phyloP scores from a whole-genome alignment of 2,797 vertebrate species.

The Chanos chanos region DNA sequence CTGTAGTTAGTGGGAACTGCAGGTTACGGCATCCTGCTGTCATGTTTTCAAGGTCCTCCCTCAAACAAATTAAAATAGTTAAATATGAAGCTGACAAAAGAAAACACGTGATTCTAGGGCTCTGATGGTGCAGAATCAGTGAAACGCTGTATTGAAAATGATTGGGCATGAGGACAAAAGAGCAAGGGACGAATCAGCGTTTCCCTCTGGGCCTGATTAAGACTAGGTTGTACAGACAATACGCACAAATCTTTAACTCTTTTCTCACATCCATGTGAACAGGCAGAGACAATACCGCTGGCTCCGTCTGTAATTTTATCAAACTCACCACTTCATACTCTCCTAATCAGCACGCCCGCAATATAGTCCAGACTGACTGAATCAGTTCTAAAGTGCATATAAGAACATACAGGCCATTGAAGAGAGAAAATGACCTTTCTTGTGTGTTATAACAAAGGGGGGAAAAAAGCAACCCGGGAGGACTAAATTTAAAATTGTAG shows the following conservation, averaged over 20 bases:
- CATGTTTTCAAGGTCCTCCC: constrained; percentile 64
- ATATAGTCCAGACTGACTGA: too few relatives aligned
- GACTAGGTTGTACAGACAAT: neutral
- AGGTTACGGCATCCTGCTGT: constrained; percentile 56
- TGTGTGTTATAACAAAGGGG: neutral
- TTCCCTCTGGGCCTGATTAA: constrained; percentile 42
- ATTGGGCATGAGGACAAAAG: constrained; percentile 65
- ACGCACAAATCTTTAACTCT: neutral
- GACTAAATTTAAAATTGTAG: constrained; percentile 41
- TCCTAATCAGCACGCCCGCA: too few relatives aligned
- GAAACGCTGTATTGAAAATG: constrained; percentile 73
- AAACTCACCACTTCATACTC: too few relatives aligned
- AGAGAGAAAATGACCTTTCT: too few relatives aligned
- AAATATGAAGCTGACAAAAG: constrained; percentile 65
- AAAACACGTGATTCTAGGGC: constrained; percentile 52
- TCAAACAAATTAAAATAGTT: constrained; percentile 73
- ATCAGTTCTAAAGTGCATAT: too few relatives aligned
- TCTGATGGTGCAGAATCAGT: constrained; percentile 59
- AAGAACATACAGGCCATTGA: too few relatives aligned
- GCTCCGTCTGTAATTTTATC: too few relatives aligned
- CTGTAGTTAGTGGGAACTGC: constrained; percentile 45
- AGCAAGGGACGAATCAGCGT: constrained; percentile 53
- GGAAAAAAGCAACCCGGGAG: neutral
- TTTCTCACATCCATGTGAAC: neutral
- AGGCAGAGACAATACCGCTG: neutral